Conservation (phyloP, 30 jellyfish, hydroid and myxozoan species). For the Sanderia malayensis region DNA sequence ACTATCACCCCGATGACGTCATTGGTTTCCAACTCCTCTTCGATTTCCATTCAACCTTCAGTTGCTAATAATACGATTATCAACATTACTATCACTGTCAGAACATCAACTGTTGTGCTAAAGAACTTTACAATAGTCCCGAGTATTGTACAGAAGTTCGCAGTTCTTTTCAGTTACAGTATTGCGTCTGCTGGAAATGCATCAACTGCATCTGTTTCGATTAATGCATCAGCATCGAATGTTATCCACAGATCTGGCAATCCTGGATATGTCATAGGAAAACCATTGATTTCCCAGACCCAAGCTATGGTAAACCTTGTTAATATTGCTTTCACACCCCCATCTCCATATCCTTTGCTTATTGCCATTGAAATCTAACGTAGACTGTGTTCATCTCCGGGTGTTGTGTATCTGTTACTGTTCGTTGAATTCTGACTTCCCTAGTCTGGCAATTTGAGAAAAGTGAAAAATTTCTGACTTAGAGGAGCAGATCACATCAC, state of each 20-base stretch:
- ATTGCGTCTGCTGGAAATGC: slow-evolving; percentile 4
- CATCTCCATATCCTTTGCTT: too few relatives aligned
- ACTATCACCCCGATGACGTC: not conserved
- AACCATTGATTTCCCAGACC: slow-evolving; percentile 44
- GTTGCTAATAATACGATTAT: not conserved
- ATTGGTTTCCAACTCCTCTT: not conserved
- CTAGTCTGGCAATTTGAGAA: too few relatives aligned
- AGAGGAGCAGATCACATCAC: too few relatives aligned
- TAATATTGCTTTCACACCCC: too few relatives aligned
- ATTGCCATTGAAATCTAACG: too few relatives aligned
- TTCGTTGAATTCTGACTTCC: too few relatives aligned
- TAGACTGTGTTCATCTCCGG: too few relatives aligned
- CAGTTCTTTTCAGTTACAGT: slow-evolving; percentile 42
- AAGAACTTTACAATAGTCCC: slow-evolving; percentile 22
- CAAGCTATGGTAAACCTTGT: slow-evolving; percentile 45
- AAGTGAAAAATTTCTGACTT: too few relatives aligned
- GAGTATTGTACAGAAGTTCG: slow-evolving; percentile 35
- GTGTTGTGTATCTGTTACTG: too few relatives aligned
- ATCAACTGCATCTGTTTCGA: slow-evolving; percentile 24
- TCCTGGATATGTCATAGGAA: slow-evolving; percentile 71
- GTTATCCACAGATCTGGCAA: slow-evolving; percentile 61
- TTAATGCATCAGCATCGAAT: slow-evolving; percentile 6
- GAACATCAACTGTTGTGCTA: slow-evolving; percentile 35
- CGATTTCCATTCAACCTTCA: not conserved
- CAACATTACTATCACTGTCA: slow-evolving; percentile 30